Conservation (phyloP, 2,113 vertebrate genomes). For the Synodontis membranacea region DNA sequence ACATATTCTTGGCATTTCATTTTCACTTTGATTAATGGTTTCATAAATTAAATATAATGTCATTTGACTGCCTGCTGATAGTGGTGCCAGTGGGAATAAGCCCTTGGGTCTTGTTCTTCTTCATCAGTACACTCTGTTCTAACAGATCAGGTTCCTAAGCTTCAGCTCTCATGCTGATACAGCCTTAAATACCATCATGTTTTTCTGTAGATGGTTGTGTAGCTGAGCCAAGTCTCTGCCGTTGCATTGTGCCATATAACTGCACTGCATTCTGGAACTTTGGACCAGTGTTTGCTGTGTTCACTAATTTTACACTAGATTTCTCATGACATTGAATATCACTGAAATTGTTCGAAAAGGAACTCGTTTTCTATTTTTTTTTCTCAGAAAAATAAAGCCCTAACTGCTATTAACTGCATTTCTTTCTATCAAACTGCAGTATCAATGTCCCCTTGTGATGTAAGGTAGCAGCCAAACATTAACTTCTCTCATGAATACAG, state of each 20-base stretch:
- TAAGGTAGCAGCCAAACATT: background rate
- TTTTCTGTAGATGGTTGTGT: background rate
- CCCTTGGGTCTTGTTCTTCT: background rate
- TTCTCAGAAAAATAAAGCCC: background rate
- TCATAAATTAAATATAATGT: background rate
- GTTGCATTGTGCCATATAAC: background rate
- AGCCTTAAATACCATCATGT: background rate
- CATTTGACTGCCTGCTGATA: background rate
- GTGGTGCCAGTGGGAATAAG: background rate
- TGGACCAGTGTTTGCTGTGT: background rate
- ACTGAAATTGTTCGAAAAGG: background rate
- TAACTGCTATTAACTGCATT: background rate
- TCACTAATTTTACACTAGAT: background rate
- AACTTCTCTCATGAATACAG: background rate
- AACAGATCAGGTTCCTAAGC: slow-evolving; percentile 10
- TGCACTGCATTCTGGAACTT: background rate
- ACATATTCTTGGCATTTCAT: background rate
- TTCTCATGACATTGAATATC: background rate
- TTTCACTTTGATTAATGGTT: slow-evolving; percentile 16
- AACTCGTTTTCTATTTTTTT: background rate
- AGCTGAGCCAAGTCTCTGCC: background rate
- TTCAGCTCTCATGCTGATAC: background rate
- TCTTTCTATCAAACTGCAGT: background rate
- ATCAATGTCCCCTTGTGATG: background rate
- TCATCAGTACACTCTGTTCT: background rate